Percentiles rank a stretch among this genome's conserved stretches.
phyloP scores from a whole-genome alignment of 2,113 vertebrate species.

The Brevimyrus niger region DNA sequence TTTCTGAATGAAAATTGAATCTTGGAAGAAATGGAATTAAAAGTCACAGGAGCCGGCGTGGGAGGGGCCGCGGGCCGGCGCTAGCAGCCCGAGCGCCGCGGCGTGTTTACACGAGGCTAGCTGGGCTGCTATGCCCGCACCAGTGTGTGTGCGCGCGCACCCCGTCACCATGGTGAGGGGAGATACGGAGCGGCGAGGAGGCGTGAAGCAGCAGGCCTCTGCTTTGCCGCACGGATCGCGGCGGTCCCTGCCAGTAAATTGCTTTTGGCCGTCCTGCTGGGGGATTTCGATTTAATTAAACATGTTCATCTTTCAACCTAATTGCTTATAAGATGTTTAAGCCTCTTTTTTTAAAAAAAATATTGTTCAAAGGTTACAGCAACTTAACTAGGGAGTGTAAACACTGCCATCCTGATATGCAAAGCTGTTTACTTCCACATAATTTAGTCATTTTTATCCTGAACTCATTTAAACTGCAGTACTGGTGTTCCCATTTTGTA shows the following conservation, averaged over 20 bases:
- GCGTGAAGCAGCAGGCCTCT: not conserved
- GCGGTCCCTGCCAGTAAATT: slow-evolving; percentile 16
- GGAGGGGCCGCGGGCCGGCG: not conserved
- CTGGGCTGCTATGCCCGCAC: not conserved
- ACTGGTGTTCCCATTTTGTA: not conserved
- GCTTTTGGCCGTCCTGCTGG: slow-evolving; percentile 15
- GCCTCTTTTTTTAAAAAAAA: slow-evolving; percentile 12
- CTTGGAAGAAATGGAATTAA: not conserved
- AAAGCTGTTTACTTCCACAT: slow-evolving; percentile 13
- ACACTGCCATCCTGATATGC: slow-evolving; percentile 7
- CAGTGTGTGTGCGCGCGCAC: not conserved
- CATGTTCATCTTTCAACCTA: slow-evolving; percentile 27
- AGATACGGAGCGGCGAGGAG: not conserved
- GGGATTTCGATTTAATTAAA: slow-evolving; percentile 27
- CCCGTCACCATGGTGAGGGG: not conserved
- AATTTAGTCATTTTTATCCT: slow-evolving; percentile 19
- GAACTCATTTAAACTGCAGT: not conserved
- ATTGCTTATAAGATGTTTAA: slow-evolving; percentile 25
- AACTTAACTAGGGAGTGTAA: slow-evolving; percentile 18
- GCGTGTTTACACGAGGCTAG: not conserved
- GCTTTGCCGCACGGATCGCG: not conserved
- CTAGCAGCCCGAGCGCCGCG: not conserved
- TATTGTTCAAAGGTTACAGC: slow-evolving; percentile 25
- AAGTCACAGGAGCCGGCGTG: not conserved
- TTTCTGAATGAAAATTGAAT: not conserved